Percentiles rank a stretch among this genome's conserved stretches.
These are phyloP conservation scores for Thereva nobilitata DNA, from an alignment of 2,888 invertebrate genomes.

Conservation along the genomic window DNA sequence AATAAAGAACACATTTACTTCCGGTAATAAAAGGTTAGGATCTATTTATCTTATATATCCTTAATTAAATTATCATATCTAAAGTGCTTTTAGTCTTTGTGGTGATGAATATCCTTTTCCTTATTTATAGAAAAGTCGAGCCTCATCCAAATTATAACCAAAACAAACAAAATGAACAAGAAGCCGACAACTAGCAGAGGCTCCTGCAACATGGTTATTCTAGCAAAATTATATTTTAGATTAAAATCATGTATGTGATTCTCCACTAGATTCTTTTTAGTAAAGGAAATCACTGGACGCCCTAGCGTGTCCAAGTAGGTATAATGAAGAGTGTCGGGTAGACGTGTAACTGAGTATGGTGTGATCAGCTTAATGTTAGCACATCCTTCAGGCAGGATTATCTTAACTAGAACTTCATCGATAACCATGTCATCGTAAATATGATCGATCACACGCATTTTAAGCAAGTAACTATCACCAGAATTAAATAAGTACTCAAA, in stretches of 20 bases:
- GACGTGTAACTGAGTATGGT: conserved; percentile 78
- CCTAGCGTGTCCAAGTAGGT: conserved; percentile 96
- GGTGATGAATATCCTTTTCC: conserved; percentile 61
- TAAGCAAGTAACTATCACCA: conserved; percentile 79
- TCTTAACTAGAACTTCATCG: conserved; percentile 82
- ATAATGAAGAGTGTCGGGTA: conserved; percentile 76
- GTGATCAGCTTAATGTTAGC: conserved; percentile 78
- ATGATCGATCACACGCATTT: conserved; percentile 95
- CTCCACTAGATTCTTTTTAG: conserved; percentile 86
- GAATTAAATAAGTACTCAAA: conserved; percentile 90
- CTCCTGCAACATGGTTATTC: conserved; percentile 86
- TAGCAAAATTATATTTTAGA: conserved; percentile 85
- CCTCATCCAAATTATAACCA: conserved; percentile 91
- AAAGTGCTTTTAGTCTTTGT: conserved; percentile 57
- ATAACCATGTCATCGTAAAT: conserved; percentile 96
- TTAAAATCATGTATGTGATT: conserved; percentile 96
- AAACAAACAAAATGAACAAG: conserved; percentile 84
- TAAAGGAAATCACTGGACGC: conserved; percentile 82
- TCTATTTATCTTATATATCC: no score
- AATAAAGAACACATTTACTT: not conserved
- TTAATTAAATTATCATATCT: conserved; percentile 14
- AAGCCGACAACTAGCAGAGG: conserved; percentile 87
- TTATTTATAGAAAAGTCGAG: conserved; percentile 93
- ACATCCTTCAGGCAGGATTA: conserved; percentile 93
- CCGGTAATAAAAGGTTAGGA: no score